Evolutionary conservation across 2,888 invertebrate species (phyloP), one percentile per base, ranked within the genome.

Genomic region (Tortrix viridana): DNA sequence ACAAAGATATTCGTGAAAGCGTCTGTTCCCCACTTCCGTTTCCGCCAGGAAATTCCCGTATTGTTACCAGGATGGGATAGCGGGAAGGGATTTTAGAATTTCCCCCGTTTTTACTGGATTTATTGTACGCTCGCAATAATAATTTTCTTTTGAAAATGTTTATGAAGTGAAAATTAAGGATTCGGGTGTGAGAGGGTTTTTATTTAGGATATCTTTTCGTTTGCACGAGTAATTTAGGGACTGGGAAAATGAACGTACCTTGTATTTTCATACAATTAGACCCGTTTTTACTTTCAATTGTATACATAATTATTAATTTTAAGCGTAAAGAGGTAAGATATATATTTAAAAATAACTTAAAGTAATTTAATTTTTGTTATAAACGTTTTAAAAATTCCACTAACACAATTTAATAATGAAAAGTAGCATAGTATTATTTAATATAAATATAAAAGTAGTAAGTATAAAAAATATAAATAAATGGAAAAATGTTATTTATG

Each of bases 31-130:
- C 62, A 60, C 63, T 50, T 62, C 64, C 53, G 52, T 48, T 66
- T 65, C 65, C 61, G 50, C 6, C 37, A 68, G 66, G 68, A 67
- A 68, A 65, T 68, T 68, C 66, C 63, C 61, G 58, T 65, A 65
- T 68, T 68, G 68, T 68, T 68, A 62, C 52, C 44, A 37, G 48
- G 43, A 56, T 62, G 43, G 54, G 49, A 59, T 64, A 59, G 64
- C 53, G 66, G 67, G 66, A 67, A 66, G 64, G 65, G 68, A 61
- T 68, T 60, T 52, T 47, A 57, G 61, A 68, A 65, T 62, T 32
- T 61, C 55, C 58, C 48, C 57, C 62, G 50, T 50, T 62, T 60
- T 53, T 26, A 62, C 56, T 56, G 56, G 52, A 61, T 60, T 67
- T 69, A 67, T 69, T 67, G 60, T 56, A 53, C 50, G 58, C 47